A percentile compares a stretch with the other conserved stretches of the same genome.
Evolutionary conservation across 1,140 invertebrate genomes (phyloP).

Genomic region (Aphelenchoides avenae): DNA sequence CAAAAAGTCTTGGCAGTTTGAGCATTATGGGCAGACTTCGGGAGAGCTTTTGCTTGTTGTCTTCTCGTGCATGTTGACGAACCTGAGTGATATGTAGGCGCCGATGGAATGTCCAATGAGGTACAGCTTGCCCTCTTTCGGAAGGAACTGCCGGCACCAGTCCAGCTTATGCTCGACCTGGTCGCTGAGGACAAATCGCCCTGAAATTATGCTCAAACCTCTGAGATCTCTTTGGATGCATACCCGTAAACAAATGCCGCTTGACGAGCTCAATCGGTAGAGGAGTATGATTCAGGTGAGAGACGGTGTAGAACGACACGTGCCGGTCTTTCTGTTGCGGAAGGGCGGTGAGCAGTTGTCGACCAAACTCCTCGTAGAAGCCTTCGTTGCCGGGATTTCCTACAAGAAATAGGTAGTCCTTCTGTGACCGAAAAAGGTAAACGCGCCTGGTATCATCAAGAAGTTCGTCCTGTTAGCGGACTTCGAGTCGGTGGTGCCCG

Average conservation of each 20-base stretch:
- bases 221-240: neutral
- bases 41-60: neutral
- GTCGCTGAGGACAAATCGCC: neutral
- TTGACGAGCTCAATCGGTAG: neutral
- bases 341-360: slow-evolving; percentile 1
- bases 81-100: slow-evolving; percentile 8
- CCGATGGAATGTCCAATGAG: slow-evolving; percentile 16
- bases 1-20: no score
- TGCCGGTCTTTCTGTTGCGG: neutral
- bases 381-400: slow-evolving; percentile 10
- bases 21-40: no score
- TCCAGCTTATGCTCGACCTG: slow-evolving; percentile 10
- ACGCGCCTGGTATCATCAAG: slow-evolving; percentile 7
- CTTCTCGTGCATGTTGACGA: neutral
- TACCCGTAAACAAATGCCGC: neutral
- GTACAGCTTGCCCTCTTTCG: slow-evolving; percentile 5
- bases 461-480: slow-evolving; percentile 4
- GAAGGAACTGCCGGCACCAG: neutral
- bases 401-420: neutral
- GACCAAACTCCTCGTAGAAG: slow-evolving; percentile 13
- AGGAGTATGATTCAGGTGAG: slow-evolving; percentile 3
- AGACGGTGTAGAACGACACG: slow-evolving; percentile 12
- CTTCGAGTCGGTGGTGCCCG: neutral
- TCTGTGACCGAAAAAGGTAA: neutral
- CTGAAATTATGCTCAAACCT: neutral